Evolutionary conservation across 2,797 vertebrate species (phyloP).

Genomic region (Netta rufina): DNA sequence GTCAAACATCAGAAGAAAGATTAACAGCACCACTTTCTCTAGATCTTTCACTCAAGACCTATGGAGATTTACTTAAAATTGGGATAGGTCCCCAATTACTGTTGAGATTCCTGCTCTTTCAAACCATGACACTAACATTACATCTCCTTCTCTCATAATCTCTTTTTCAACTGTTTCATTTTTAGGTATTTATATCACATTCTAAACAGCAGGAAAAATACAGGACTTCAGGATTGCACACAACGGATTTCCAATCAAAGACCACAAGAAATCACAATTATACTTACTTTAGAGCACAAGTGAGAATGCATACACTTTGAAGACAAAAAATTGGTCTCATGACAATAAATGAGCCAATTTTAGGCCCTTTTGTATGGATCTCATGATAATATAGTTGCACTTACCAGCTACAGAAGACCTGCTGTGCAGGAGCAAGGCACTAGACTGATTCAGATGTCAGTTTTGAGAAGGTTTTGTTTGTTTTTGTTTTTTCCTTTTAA

Average conservation of each 20-base stretch:
- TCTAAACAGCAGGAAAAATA: neutral
- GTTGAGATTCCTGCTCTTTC: neutral
- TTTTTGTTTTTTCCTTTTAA: neutral
- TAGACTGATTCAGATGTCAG: neutral
- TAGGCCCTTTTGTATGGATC: neutral
- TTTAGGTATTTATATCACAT: neutral
- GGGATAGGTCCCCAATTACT: neutral
- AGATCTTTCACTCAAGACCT: neutral
- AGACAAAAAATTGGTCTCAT: neutral
- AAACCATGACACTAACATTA: neutral
- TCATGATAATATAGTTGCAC: neutral
- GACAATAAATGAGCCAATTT: neutral
- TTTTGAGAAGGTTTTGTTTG: neutral
- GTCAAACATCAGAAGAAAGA: neutral
- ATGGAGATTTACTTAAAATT: neutral
- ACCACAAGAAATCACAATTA: neutral
- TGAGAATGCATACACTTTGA: neutral
- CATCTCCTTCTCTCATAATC: neutral
- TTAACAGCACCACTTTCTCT: neutral
- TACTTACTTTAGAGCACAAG: neutral
- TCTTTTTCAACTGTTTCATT: neutral
- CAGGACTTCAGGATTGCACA: neutral
- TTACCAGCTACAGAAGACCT: neutral
- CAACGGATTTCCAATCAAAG: neutral
- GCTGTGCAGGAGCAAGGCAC: neutral